These are phyloP conservation scores for Pristis pectinata DNA, from an alignment of 2,797 vertebrate species.

Conservation along the genomic window DNA sequence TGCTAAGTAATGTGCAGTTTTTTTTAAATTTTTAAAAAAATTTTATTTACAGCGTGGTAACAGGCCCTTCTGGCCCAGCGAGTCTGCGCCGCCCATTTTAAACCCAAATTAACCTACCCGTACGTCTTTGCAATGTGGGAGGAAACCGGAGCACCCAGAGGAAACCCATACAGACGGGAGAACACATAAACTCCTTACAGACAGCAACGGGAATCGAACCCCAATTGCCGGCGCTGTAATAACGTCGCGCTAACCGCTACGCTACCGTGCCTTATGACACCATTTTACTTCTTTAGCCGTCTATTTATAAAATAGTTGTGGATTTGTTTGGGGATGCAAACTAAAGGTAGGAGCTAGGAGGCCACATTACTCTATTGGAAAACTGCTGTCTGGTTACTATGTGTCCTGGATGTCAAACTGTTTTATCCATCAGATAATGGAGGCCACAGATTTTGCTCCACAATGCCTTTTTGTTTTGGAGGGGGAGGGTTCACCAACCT, in stretches of 20 bases:
- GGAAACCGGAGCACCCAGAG: too few relatives aligned
- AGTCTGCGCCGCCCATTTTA: too few relatives aligned
- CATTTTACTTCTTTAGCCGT: neutral
- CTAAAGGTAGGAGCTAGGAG: neutral
- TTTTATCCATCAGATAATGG: neutral
- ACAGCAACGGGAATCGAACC: too few relatives aligned
- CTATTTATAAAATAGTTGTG: neutral
- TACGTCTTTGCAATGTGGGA: too few relatives aligned
- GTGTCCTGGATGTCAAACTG: neutral
- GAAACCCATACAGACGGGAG: too few relatives aligned
- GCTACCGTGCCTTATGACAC: neutral
- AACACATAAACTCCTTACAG: too few relatives aligned
- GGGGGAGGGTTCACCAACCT: neutral
- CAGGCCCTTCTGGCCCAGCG: too few relatives aligned
- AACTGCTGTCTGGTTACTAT: neutral
- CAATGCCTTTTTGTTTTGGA: neutral
- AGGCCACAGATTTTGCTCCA: neutral
- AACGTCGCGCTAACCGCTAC: too few relatives aligned
- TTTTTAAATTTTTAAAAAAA: too few relatives aligned
- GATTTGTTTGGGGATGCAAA: neutral
- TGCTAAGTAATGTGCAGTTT: neutral
- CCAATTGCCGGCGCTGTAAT: too few relatives aligned
- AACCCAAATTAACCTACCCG: too few relatives aligned
- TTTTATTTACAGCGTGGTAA: too few relatives aligned
- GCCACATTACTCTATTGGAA: neutral